These are phyloP conservation scores for Psilopsiagon aymara DNA, from an alignment of 2,113 vertebrate species.

Conservation along the genomic window DNA sequence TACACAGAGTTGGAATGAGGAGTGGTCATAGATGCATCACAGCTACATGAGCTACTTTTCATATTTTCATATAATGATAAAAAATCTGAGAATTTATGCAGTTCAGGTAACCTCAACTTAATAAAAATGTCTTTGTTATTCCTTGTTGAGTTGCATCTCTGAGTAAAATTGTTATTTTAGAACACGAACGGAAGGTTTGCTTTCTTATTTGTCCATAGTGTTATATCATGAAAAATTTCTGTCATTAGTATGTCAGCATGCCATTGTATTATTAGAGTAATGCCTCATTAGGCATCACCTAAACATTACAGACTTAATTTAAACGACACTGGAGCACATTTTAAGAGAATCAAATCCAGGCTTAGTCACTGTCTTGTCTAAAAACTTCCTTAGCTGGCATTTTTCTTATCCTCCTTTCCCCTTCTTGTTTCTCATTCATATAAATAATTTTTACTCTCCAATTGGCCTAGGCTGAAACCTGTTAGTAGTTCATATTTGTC, in stretches of 20 bases:
- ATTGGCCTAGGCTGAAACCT: background rate
- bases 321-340: background rate
- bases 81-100: background rate
- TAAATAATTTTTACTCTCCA: background rate
- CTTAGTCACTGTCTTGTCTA: background rate
- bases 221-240: background rate
- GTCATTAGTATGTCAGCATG: background rate
- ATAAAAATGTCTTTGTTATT: background rate
- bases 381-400: background rate
- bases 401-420: background rate
- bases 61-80: background rate
- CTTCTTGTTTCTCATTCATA: background rate
- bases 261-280: background rate
- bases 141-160: background rate
- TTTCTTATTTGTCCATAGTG: background rate
- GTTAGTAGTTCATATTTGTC: background rate
- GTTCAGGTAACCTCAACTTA: background rate
- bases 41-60: background rate
- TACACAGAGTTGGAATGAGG: background rate
- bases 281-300: background rate
- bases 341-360: background rate
- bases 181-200: background rate
- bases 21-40: fast-evolving
- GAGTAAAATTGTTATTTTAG: background rate
- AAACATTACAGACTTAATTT: background rate